A percentile compares a stretch with the other conserved stretches of the same genome.
Evolutionary conservation across 2,888 invertebrate genomes (phyloP).

Genomic region (Watsonalla binaria): DNA sequence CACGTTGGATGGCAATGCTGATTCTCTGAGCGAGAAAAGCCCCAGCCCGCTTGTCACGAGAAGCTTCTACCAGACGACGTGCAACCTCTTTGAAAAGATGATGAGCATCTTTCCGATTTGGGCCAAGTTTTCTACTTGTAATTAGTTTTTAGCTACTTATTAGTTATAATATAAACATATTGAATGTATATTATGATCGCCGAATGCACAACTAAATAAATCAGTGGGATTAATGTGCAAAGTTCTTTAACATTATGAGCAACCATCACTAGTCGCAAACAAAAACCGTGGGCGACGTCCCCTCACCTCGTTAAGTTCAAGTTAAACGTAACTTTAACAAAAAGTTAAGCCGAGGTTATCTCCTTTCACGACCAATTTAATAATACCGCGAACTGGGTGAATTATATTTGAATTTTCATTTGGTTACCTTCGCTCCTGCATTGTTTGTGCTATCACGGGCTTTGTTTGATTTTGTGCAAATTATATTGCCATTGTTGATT

Average conservation of each 20-base stretch:
- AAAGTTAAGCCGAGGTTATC: constrained; percentile 54
- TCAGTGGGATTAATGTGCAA: neutral
- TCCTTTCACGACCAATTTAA: constrained; percentile 72
- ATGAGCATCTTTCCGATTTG: no score
- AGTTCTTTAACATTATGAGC: constrained; percentile 1
- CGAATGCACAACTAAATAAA: neutral
- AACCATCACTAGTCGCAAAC: constrained; percentile 17
- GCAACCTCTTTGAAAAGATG: no score
- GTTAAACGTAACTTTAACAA: constrained; percentile 37
- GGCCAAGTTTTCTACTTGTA: no score
- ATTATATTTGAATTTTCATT: constrained; percentile 57
- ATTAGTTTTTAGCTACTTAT: no score
- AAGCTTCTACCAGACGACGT: no score
- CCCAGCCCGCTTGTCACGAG: no score
- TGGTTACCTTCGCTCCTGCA: constrained; percentile 29
- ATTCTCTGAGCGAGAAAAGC: no score
- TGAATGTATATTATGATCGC: neutral
- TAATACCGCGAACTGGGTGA: constrained; percentile 63
- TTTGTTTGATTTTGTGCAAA: constrained; percentile 14
- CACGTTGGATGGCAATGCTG: no score
- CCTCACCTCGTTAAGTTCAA: constrained; percentile 40
- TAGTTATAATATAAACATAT: no score
- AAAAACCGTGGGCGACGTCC: constrained; percentile 28
- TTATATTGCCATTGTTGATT: neutral
- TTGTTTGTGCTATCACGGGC: constrained; percentile 23